These are phyloP conservation scores for Brachycybe producta DNA, from an alignment of 2,888 invertebrate genomes.

Conservation along the genomic window DNA sequence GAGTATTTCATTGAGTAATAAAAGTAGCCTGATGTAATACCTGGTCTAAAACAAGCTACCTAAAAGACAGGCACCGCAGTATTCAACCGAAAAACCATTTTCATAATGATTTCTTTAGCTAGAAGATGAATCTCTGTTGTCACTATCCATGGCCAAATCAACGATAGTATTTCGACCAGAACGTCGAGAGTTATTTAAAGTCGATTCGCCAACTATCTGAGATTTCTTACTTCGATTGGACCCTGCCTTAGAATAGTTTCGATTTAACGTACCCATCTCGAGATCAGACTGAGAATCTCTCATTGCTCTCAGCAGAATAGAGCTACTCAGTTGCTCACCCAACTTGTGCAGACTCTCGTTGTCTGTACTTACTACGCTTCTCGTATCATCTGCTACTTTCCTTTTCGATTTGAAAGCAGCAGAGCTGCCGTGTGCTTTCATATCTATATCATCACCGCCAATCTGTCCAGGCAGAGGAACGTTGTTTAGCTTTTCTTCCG, in stretches of 20 bases:
- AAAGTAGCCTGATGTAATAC: no score
- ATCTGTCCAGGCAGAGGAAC: slow-evolving; percentile 3
- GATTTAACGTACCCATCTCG: slow-evolving; percentile 3
- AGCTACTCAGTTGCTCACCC: slow-evolving; percentile 6
- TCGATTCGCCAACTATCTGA: neutral
- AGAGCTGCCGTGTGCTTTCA: neutral
- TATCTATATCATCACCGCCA: neutral
- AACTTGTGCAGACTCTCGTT: neutral
- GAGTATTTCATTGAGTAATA: no score
- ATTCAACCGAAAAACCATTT: no score
- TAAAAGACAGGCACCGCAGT: no score
- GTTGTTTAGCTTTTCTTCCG: neutral
- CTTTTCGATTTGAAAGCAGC: no score
- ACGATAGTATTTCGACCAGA: slow-evolving; percentile 11
- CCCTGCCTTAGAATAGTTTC: neutral
- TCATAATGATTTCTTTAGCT: no score
- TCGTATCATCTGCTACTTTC: neutral
- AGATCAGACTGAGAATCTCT: slow-evolving; percentile 7
- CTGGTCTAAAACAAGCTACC: no score
- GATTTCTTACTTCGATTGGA: neutral
- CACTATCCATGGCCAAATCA: slow-evolving; percentile 20
- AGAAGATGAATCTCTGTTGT: slow-evolving; percentile 19
- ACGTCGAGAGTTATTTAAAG: neutral
- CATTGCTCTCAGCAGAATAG: neutral
- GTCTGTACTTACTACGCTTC: slow-evolving; percentile 1